Base-by-base conservation (phyloP, 92 coral and sea anemone species). In the Virgularia gustaviana region DNA sequence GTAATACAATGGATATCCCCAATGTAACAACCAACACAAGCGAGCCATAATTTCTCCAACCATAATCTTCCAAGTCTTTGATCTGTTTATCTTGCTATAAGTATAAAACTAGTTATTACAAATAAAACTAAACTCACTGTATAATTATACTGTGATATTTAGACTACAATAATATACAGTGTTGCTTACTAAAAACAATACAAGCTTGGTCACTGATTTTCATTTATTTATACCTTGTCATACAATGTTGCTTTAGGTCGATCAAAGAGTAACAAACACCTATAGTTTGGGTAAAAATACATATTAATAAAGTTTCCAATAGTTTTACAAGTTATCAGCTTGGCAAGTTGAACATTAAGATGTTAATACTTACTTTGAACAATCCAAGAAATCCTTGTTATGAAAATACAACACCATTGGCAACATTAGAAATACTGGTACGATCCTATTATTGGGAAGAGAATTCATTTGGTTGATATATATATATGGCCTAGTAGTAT, bases 201-300 rank as follows among this genome's bases (percentile, higher is more conserved):
- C 27, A 0, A 51, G 27, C 12, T 20, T n/a, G n/a, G n/a, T n/a
- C n/a, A n/a, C n/a, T n/a, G n/a, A n/a, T n/a, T n/a, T n/a, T n/a
- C n/a, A n/a, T n/a, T n/a, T n/a, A n/a, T n/a, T n/a, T 41, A 9
- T 78, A 80, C 76, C 38, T 20, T 30, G 35, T 57, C 58, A 0
- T 9, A 57, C 37, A 65, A 15, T 42, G 61, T 54, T 8, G 79
- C 65, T 73, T 81, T 80, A 66, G 96, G 96, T 0, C 90, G 88
- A 57, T 89, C 96, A 83, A 89, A 89, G n/a, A 89, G 83, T 19
- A 89, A 72, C 43, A 89, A 85, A 65, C 96, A 89, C 29, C 96
- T 89, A 51, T 10, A 57, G 71, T 24, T 15, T 5, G 66, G 29
- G 49, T 9, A 3, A 27, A 34, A 2, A 29, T 60, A 16, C 67